Evolutionary conservation across 2,888 invertebrate species (phyloP), one percentile per base, ranked within the genome.

Genomic region (Seira sanloemensis): DNA sequence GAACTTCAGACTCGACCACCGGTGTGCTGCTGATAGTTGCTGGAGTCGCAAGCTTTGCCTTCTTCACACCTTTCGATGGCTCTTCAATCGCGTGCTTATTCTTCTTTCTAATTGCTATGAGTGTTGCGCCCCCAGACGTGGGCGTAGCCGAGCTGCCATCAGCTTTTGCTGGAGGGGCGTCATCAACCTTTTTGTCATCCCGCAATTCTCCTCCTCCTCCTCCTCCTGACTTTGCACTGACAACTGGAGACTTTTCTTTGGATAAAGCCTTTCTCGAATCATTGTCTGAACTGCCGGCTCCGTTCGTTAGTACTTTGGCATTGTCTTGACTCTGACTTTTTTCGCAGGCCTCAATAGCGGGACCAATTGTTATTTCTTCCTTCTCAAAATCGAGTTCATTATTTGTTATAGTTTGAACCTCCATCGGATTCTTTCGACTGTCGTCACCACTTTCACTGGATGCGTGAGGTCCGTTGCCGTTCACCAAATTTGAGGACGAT

Each of bases 101-200:
- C 27, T 84, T 84, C 65, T 79, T 84, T 26, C 79, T 76, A 19
- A 81, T 65, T 2, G 81, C 69, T 12, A 81, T 81, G 26, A 76
- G 23, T n/a, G 9, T 26, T n/a, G n/a, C 75, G 1, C 23, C 81
- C 25, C 37, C 27, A 66, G 27, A 71, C 9, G 78, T 2, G 16
- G 78, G 62, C n/a, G 24, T 25, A 24, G 5, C 46, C 0, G 54
- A n/a, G 37, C 19, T 23, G 2, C 37, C n/a, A 68, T 73, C 74
- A 37, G 12, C 37, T 37, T 23, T 74, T 54, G 25, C 69, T 58
- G 2, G 9, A 71, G n/a, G 7, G 19, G 68, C 19, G 9, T 4
- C 27, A 68, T 26, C 27, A n/a, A 37, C 1, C 19, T 68, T 23
- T 9, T 7, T 21, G 21, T 12, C 16, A 50, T 2, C 16, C 50